Conservation (phyloP, 2,888 invertebrate species). For the Pyrgus malvae region DNA sequence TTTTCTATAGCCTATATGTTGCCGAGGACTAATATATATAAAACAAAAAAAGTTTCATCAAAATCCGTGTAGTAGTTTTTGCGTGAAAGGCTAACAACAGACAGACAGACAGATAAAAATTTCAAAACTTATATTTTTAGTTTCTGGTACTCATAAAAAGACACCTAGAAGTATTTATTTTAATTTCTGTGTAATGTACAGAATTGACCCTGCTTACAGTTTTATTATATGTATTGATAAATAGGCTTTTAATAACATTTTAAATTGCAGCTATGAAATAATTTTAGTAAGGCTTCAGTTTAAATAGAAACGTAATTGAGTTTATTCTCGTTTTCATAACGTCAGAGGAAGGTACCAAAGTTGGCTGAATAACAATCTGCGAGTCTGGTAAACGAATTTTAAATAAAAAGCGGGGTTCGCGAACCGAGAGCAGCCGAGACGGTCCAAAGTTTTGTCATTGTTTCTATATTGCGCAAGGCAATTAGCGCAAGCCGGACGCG, state of each 20-base stretch:
- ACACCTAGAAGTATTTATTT: too few species aligned
- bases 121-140: too few species aligned
- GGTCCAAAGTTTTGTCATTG: constrained; percentile 76
- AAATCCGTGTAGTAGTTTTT: too few species aligned
- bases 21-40: too few species aligned
- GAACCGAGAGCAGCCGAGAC: constrained; percentile 57
- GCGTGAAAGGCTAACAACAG: too few species aligned
- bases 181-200: too few species aligned
- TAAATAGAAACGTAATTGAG: constrained; percentile 62
- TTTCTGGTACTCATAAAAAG: too few species aligned
- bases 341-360: constrained; percentile 51
- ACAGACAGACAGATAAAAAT: too few species aligned
- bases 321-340: constrained; percentile 66
- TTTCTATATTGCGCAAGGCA: constrained; percentile 78
- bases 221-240: too few species aligned
- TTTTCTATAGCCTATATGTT: too few species aligned
- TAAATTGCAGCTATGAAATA: constrained; percentile 18
- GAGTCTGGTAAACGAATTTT: constrained; percentile 75
- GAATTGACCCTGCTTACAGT: too few species aligned
- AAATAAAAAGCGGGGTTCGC: constrained; percentile 72
- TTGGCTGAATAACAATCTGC: constrained; percentile 72
- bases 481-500: constrained; percentile 71
- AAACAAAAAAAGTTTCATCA: too few species aligned
- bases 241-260: constrained; percentile 1
- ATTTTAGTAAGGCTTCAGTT: constrained; percentile 44